These are phyloP conservation scores for Platycheirus albimanus DNA, from an alignment of 2,888 invertebrate species.

Conservation along the genomic window DNA sequence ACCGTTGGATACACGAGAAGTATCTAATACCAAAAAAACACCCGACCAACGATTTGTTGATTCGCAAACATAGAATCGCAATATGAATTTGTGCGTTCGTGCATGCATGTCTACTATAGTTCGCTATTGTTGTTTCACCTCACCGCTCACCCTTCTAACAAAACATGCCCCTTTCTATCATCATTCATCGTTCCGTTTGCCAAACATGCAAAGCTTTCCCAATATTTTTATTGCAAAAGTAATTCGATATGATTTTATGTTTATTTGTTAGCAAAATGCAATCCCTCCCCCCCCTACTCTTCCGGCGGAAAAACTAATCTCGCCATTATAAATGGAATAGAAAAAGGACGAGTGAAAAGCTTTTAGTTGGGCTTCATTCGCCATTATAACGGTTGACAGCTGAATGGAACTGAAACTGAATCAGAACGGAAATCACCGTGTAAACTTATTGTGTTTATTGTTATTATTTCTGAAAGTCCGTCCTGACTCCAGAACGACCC, in stretches of 20 bases:
- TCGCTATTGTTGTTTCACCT: constrained; percentile 48
- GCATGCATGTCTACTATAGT: constrained; percentile 56
- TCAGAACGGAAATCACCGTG: constrained; percentile 61
- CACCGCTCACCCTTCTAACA: not conserved
- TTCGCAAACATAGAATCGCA: constrained; percentile 58
- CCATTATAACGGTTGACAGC: constrained; percentile 48
- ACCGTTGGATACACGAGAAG: no score
- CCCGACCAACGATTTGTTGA: constrained; percentile 61
- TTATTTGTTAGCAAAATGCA: constrained; percentile 57
- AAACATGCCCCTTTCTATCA: not conserved
- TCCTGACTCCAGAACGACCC: not conserved
- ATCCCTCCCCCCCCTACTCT: not conserved
- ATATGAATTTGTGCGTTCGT: constrained; percentile 35
- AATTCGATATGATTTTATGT: constrained; percentile 69
- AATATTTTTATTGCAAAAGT: constrained; percentile 56
- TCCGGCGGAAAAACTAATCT: constrained; percentile 15
- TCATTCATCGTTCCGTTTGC: not conserved
- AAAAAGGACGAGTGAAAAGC: constrained; percentile 35
- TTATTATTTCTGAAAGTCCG: constrained; percentile 37
- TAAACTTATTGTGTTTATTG: constrained; percentile 65
- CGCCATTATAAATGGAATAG: not conserved
- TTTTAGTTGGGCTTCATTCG: constrained; percentile 46
- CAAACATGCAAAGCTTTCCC: constrained; percentile 63
- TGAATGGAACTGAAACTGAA: constrained; percentile 65
- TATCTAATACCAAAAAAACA: constrained; percentile 43